A percentile compares a stretch with the other conserved stretches of the same genome.
Conservation (phyloP, 2,113 vertebrate genomes). For the Zosterops pallidus region DNA sequence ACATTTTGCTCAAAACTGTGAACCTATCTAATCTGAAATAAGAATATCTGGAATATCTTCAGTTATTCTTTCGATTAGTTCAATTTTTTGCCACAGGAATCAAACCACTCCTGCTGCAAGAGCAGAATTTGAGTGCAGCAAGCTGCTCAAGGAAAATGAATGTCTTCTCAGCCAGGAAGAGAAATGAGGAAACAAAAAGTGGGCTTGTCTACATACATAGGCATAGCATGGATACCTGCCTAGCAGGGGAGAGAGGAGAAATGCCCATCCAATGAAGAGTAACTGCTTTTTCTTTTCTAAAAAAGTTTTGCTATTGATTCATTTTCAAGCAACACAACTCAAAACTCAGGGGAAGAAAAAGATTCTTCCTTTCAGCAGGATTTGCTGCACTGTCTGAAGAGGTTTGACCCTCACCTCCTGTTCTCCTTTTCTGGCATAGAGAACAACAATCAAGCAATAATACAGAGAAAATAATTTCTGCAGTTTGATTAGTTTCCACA, state of each 20-base stretch:
- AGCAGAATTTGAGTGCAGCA: conserved; percentile 3
- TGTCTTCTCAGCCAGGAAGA: neutral
- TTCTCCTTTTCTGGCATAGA: neutral
- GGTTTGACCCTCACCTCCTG: neutral
- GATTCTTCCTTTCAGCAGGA: neutral
- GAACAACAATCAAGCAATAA: conserved; percentile 16
- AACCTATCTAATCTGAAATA: neutral
- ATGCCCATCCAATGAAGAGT: neutral
- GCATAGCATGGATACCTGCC: neutral
- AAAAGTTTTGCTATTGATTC: neutral
- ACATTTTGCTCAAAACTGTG: neutral
- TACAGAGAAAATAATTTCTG: conserved; percentile 16
- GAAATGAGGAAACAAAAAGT: neutral
- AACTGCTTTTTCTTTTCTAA: neutral
- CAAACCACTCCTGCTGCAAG: neutral
- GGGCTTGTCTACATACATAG: neutral
- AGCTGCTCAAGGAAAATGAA: neutral
- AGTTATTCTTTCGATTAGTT: neutral
- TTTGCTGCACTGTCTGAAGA: neutral
- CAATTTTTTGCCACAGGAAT: conserved; percentile 5
- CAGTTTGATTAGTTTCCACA: conserved; percentile 36
- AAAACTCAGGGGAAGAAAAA: neutral
- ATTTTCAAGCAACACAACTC: neutral
- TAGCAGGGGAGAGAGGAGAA: neutral
- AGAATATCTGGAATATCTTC: neutral